Evolutionary conservation across 2,888 invertebrate genomes (phyloP).

Genomic region (Nesidiocoris tenuis): DNA sequence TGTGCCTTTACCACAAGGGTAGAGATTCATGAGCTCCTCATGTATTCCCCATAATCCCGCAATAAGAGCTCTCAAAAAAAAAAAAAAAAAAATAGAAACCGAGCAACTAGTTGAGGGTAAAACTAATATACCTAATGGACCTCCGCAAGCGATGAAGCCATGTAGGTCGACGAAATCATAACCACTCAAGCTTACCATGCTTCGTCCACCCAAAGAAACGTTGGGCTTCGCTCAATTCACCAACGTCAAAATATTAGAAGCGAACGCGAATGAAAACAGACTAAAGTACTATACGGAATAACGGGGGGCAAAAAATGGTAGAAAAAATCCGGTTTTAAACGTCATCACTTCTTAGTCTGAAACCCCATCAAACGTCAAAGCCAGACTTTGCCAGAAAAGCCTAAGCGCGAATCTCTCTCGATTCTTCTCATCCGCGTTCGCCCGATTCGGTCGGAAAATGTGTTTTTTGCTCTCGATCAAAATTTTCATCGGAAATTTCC

Average conservation of each 20-base stretch:
- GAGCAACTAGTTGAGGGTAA: too few relatives aligned
- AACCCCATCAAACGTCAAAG: slow-evolving; percentile 37
- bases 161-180: too few relatives aligned
- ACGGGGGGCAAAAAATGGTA: neutral
- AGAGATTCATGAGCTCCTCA: too few relatives aligned
- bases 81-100: too few relatives aligned
- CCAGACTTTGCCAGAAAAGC: slow-evolving; percentile 18
- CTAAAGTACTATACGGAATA: neutral
- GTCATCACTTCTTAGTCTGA: neutral
- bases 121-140: too few relatives aligned
- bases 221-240: too few relatives aligned
- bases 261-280: neutral
- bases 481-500: neutral
- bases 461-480: neutral
- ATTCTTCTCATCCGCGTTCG: neutral
- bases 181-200: too few relatives aligned
- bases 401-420: neutral
- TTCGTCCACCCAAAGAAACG: too few relatives aligned
- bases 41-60: too few relatives aligned
- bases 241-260: neutral
- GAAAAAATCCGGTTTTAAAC: neutral
- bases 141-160: too few relatives aligned
- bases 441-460: neutral
- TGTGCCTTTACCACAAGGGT: too few relatives aligned
- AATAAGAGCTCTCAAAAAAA: too few relatives aligned